Evolutionary conservation across 2,113 vertebrate genomes (phyloP).

Genomic region (Bucco capensis): DNA sequence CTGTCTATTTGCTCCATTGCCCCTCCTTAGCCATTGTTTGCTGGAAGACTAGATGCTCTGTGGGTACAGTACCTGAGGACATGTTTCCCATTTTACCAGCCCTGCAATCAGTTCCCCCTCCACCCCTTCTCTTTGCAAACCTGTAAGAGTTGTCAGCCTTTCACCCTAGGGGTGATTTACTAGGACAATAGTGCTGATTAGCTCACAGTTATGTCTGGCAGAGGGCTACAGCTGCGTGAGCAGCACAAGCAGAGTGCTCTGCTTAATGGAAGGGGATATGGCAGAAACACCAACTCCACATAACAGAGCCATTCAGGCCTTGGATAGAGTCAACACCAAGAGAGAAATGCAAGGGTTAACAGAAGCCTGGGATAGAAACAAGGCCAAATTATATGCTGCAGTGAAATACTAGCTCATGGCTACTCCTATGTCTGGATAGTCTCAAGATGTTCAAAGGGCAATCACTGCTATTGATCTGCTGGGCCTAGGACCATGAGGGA

Average conservation of each 20-base stretch:
- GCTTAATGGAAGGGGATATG: background rate
- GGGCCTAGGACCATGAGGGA: background rate
- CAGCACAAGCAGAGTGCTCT: background rate
- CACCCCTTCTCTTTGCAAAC: background rate
- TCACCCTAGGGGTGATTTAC: background rate
- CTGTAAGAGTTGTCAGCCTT: background rate
- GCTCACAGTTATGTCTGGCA: background rate
- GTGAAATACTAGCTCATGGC: background rate
- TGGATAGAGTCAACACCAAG: background rate
- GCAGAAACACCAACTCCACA: background rate
- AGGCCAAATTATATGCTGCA: background rate
- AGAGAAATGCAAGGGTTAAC: background rate
- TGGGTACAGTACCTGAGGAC: background rate
- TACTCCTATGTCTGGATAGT: background rate
- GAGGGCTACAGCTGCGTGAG: background rate
- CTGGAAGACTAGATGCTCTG: background rate
- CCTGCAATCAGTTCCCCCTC: background rate
- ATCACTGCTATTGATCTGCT: background rate
- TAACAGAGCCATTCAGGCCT: background rate
- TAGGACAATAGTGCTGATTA: background rate
- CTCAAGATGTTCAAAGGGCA: background rate
- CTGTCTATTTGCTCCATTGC: background rate
- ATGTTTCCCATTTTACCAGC: background rate
- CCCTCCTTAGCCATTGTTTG: background rate
- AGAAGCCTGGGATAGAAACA: background rate